A percentile compares a stretch with the other conserved stretches of the same genome.
Conservation (phyloP, 2,888 invertebrate genomes). For the Pseudoips prasinana region DNA sequence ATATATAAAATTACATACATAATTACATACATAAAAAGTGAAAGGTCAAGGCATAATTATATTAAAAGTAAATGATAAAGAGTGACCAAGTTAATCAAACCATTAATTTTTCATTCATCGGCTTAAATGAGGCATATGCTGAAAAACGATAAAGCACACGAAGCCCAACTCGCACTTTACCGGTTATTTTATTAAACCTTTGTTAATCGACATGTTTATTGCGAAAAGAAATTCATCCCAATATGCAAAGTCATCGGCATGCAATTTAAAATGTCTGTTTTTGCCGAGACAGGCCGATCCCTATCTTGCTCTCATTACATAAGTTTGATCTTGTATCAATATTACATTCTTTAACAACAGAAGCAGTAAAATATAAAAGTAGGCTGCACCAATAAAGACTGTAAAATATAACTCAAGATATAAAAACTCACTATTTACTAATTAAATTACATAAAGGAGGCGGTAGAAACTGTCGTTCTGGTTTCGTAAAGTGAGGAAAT, state of each 20-base stretch:
- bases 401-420: conserved; percentile 8
- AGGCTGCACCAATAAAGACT: conserved; percentile 13
- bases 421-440: conserved; percentile 11
- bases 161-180: too few species aligned
- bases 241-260: conserved; percentile 57
- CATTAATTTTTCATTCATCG: too few species aligned
- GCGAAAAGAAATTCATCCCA: conserved; percentile 53
- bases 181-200: conserved; percentile 46
- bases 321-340: conserved; percentile 39
- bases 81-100: too few species aligned
- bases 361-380: conserved; percentile 8
- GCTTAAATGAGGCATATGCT: too few species aligned
- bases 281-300: conserved; percentile 46
- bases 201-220: conserved; percentile 51
- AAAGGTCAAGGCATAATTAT: too few species aligned
- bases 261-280: conserved; percentile 67
- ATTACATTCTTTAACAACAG: conserved; percentile 17
- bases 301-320: conserved; percentile 57
- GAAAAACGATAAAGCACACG: too few species aligned
- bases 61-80: too few species aligned
- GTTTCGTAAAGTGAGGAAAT: conserved; percentile 15
- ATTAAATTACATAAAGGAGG: conserved; percentile 11
- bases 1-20: too few species aligned
- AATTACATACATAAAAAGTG: too few species aligned
- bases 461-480: conserved; percentile 10